Evolutionary conservation across 2,888 invertebrate species (phyloP), one percentile per base, ranked within the genome.

Genomic region (Octodonta nipae): DNA sequence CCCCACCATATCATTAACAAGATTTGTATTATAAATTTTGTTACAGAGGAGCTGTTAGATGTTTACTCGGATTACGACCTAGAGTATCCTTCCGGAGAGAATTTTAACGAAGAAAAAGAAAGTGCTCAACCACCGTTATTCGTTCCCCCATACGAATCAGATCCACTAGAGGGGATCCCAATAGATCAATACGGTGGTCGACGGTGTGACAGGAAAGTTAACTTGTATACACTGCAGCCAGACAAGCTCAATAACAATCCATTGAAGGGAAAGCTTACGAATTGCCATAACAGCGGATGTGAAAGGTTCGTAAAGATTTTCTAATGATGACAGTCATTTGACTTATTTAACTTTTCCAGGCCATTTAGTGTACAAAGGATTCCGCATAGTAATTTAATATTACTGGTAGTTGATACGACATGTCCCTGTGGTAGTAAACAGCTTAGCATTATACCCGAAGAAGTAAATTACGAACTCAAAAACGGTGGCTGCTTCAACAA

Each of bases 321-420:
- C 14, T 7, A 30, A 10, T 7, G 6, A 20, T 7, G 20, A 7
- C 11, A 22, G 2, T 22, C n/a, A 2, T 22, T 22, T 3, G 10
- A 22, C 4, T 22, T 22, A 10, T 22, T 22, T 3, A 22, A 10
- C 11, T 13, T 6, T 45, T 44, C 13, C 28, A 83, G 88, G 52
- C 87, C 87, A 14, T 88, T 88, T 65, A 88, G 87, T 65, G 87
- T 88, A 34, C 87, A 88, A 56, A 86, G 86, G 65, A 85, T 89
- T 52, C 85, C 80, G 29, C 82, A 85, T 59, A 88, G 87, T 55
- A 89, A 89, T 67, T 66, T 89, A 49, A 84, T 89, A 50, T 66
- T 89, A 42, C 66, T 89, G 41, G 88, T 87, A 42, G 87, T 88
- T 49, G 87, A 89, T 61, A 86, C 84, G 13, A 64, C 84, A 46